phyloP scores from a whole-genome alignment of 1,140 invertebrate species.

The Cyrtorhinus lividipennis region DNA sequence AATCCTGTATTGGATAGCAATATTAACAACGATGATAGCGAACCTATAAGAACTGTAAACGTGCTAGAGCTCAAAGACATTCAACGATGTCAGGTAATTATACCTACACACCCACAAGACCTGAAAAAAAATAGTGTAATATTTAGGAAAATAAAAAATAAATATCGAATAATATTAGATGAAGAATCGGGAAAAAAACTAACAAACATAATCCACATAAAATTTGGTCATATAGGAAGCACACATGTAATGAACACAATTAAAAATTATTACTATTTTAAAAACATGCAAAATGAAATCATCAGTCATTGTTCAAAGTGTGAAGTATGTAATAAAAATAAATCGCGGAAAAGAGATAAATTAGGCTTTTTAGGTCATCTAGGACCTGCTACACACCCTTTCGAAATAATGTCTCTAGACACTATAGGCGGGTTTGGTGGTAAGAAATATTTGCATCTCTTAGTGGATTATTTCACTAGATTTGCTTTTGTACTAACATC shows the following conservation, averaged over 20 bases:
- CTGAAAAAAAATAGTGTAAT: conserved; percentile 8
- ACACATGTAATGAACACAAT: conserved; percentile 25
- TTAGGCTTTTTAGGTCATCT: conserved; percentile 26
- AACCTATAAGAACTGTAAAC: no score
- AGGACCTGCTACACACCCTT: conserved; percentile 28
- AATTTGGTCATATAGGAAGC: conserved; percentile 23
- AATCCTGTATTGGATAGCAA: conserved; percentile 25
- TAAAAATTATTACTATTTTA: conserved; percentile 22
- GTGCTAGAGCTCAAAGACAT: no score
- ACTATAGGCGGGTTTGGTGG: conserved; percentile 24
- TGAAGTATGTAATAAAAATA: conserved; percentile 29
- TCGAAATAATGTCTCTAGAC: conserved; percentile 28
- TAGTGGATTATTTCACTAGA: conserved; percentile 25
- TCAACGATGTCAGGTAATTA: not conserved
- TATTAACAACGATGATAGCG: no score
- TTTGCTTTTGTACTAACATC: no score
- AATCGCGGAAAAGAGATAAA: conserved; percentile 25
- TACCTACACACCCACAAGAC: not conserved
- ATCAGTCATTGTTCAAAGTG: conserved; percentile 26
- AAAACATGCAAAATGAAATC: conserved; percentile 23
- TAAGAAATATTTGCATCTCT: conserved; percentile 25
- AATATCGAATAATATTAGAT: conserved; percentile 21
- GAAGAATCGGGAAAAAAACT: conserved; percentile 22
- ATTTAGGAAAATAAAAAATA: conserved; percentile 22
- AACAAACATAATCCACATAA: conserved; percentile 23